Conservation (phyloP, 2,888 invertebrate species). For the Loripinus fragilis region DNA sequence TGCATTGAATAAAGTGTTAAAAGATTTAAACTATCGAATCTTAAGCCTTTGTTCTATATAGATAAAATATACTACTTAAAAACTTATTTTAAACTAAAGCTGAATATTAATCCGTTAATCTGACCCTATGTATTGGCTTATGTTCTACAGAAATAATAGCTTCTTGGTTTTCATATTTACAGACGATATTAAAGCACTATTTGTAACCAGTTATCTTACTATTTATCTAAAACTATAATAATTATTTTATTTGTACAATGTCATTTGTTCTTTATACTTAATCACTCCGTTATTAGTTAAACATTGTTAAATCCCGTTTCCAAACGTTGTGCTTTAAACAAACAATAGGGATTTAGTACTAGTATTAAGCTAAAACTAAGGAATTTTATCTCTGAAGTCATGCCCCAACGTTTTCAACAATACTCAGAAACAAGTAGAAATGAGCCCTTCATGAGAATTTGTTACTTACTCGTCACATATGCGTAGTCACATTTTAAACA, state of each 20-base stretch:
- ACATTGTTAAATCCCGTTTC: background rate
- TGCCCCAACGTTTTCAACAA: conserved; percentile 16
- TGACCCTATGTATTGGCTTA: background rate
- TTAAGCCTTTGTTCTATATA: background rate
- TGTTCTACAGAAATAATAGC: background rate
- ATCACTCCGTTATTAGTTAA: conserved; percentile 2
- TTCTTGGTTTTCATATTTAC: background rate
- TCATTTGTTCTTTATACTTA: conserved; percentile 11
- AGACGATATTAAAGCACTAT: background rate
- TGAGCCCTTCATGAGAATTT: too few species aligned
- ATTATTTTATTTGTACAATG: conserved; percentile 6
- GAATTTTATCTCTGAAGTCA: conserved; percentile 18
- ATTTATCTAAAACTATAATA: conserved; percentile 20
- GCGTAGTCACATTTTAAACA: too few species aligned
- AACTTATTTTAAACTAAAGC: background rate
- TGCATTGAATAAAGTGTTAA: background rate
- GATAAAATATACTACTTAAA: background rate
- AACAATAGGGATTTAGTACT: background rate
- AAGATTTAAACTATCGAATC: background rate
- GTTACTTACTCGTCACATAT: too few species aligned
- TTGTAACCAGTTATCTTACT: background rate
- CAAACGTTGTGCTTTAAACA: conserved; percentile 4
- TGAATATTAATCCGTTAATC: conserved; percentile 3
- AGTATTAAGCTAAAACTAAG: background rate
- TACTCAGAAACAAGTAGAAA: too few species aligned